Evolutionary conservation across 1,140 invertebrate genomes (phyloP).

Genomic region (Nasonia vitripennis): DNA sequence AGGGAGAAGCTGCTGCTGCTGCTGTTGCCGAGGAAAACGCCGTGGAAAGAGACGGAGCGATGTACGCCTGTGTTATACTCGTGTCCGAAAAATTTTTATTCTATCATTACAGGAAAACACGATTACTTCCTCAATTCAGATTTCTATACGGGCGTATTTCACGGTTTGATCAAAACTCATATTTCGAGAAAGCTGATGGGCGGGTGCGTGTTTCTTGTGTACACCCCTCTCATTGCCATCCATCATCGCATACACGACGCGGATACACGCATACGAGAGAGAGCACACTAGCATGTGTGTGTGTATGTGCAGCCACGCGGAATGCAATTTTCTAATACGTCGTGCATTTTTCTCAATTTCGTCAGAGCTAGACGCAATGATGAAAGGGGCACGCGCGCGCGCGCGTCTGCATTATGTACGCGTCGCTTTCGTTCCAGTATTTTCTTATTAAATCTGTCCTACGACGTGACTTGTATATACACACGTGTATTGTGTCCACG

Average conservation of each 20-base stretch:
- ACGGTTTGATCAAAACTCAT: not conserved
- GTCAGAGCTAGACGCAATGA: not conserved
- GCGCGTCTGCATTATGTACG: not conserved
- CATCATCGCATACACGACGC: slow-evolving; percentile 10
- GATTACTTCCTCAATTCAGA: no score
- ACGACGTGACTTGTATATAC: slow-evolving; percentile 11
- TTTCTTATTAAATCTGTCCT: slow-evolving; percentile 46
- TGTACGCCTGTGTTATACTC: not conserved
- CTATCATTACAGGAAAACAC: no score
- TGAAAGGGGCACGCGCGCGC: not conserved
- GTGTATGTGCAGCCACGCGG: not conserved
- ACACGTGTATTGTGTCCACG: not conserved
- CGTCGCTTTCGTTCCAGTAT: slow-evolving; percentile 31
- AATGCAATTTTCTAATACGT: slow-evolving; percentile 52
- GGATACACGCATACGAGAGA: not conserved
- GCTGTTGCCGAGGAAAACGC: not conserved
- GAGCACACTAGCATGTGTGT: not conserved
- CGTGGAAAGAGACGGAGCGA: slow-evolving; percentile 23
- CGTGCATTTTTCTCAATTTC: slow-evolving; percentile 49
- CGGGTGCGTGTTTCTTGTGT: not conserved
- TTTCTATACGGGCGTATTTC: no score
- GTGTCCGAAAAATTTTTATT: no score
- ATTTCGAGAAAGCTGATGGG: not conserved
- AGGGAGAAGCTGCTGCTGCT: not conserved
- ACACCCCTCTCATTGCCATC: slow-evolving; percentile 24